Evolutionary conservation across 2,797 vertebrate species (phyloP), one percentile per base, ranked within the genome.

Genomic region (Schizopygopsis malacanthus): DNA sequence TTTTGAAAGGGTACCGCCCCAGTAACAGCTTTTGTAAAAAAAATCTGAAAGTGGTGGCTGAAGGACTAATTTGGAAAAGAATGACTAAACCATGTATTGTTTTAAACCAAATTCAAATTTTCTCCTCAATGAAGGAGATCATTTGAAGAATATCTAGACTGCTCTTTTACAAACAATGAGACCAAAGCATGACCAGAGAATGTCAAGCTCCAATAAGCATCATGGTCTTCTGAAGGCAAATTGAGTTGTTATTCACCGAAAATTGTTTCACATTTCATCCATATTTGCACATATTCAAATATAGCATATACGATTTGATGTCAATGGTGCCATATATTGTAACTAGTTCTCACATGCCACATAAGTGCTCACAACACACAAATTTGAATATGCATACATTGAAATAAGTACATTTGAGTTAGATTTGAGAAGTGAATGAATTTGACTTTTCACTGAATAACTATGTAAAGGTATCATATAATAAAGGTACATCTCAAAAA

Each of bases 211-310:
- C 3, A 28, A 72, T 4, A 73, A 50, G 13, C n/a, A 28, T 73
- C 1, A 28, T 52, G 4, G 15, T 11, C 18, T 37, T 37, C 73
- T 54, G 18, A 54, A 76, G 47, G 47, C 47, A 54, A 33, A 20
- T 18, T 12, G 25, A 54, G 47, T 20, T 50, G 43, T 28, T 37
- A 76, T 54, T 52, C 25, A 76, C 9, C 16, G 71, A 28, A 73
- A 47, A 47, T 16, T 47, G 7, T 73, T 47, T 76, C 9, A 6
- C 1, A 76, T 76, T 20, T 37, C 73, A 54, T 54, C 6, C 25
- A 37, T 76, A 54, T 76, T 76, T 76, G 25, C 4, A 10, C 50
- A 52, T 20, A 76, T 52, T 75, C 15, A 75, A 75, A 75, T 52
- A 75, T 20, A 45, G 45, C 45, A 52, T 1, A 2, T 33, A 25